Evolutionary conservation across 2,888 invertebrate genomes (phyloP), one percentile per base, ranked within the genome.

Genomic region (Agrochola litura): DNA sequence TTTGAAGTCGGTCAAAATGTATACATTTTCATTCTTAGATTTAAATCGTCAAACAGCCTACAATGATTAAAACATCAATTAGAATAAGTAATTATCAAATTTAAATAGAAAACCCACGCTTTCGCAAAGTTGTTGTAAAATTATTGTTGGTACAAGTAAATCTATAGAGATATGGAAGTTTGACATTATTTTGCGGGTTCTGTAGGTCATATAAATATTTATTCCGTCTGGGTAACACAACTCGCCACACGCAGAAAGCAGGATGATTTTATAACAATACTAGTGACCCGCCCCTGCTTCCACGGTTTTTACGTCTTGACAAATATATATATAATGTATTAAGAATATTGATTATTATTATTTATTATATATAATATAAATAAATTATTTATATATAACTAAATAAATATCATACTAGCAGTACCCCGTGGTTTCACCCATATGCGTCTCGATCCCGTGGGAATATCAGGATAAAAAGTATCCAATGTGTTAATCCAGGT

Each of bases 71-170:
- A 65, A 69, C 54, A 63, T 37, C 25, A 70, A 77, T 70, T 46
- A 41, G 16, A 71, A 78, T 22, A 80, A 73, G 73, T 65, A 73
- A 78, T 80, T 80, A 65, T 5, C 22, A 72, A 78, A 73, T 80
- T 80, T 80, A 65, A 73, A 80, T 65, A 73, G 22, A 30, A 25
- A 73, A 78, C 73, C 64, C 77, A 58, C 78, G 64, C 78, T 58
- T 72, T 72, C 9, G 4, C 37, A 14, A 65, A 78, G 52, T 72
- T 72, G 30, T 63, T 37, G 49, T 16, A n/a, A 69, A 79, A 56
- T 76, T n/a, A n/a, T 64, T 65, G 43, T 43, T 73, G 37, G 22
- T 9, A 19, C 22, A 22, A 19, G 12, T 56, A 64, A 64, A 79
- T 79, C 14, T n/a, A 37, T 60, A 66, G 16, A 16, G 1, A 16